Evolutionary conservation across 2,888 invertebrate genomes (phyloP), one percentile per base, ranked within the genome.

Genomic region (Heliconius ismenius): DNA sequence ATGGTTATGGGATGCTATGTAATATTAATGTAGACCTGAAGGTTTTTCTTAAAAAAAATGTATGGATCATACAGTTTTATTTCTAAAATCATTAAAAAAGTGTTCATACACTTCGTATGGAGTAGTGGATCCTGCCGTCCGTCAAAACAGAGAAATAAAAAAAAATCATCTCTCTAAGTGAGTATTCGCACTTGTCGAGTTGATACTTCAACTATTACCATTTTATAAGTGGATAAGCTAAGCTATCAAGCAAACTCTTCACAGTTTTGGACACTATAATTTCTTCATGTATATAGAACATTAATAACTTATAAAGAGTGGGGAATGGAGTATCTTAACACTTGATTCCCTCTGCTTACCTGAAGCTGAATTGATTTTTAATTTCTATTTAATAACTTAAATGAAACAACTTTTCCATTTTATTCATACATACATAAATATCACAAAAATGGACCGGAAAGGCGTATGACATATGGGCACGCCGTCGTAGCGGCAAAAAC

Each of bases 401-500:
- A 62, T 62, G 62, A 26, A 26, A 24, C 13, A 15, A 67, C 11
- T 11, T 67, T 36, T 65, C 4, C 24, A 69, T 54, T 26, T 69
- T 28, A 11, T 69, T 24, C 49, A 28, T 10, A 69, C 54, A 32
- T 49, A 49, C 21, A 49, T 21, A 49, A 49, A 49, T 49, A 21
- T 49, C 21, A 68, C 9, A 74, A 60, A 72, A 39, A 75, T 77
- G 64, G 75, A 79, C 75, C 79, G 79, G 79, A 77, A 77, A 79
- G 28, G 60, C 54, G 26, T 73, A 74, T 75, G 68, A 75, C 75
- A 76, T 74, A 70, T 32, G 54, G 24, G 65, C 39, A 65, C 39
- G 65, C 49, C 15, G 65, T 21, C n/a, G n/a, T 70, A 28, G 21
- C 62, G 68, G 54, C 77, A 77, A 79, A 79, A 79, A 79, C 76